A percentile compares a stretch with the other conserved stretches of the same genome.
Evolutionary conservation across 1,140 invertebrate genomes (phyloP).

Genomic region (Polyergus mexicanus): DNA sequence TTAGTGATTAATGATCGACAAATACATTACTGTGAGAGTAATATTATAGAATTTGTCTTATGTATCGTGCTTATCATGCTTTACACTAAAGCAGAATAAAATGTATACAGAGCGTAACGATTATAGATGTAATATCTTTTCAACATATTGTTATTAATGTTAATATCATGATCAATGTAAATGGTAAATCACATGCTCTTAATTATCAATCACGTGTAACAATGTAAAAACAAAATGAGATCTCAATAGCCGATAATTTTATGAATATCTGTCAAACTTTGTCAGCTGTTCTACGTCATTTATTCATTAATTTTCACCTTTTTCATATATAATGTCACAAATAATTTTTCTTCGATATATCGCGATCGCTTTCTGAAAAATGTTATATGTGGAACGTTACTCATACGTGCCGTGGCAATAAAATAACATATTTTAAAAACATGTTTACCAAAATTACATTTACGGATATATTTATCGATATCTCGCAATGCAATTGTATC

Average conservation of each 20-base stretch:
- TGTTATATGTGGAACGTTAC: not conserved
- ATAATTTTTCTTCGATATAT: not conserved
- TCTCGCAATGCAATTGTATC: conserved; percentile 12
- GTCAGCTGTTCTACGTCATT: not conserved
- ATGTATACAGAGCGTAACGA: not conserved
- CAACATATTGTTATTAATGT: not conserved
- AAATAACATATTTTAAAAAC: conserved; percentile 1
- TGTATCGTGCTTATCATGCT: not conserved
- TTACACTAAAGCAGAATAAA: not conserved
- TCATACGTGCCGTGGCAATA: not conserved
- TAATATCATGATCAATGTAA: conserved; percentile 6
- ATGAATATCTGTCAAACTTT: not conserved
- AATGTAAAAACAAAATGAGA: not conserved
- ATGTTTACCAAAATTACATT: conserved; percentile 34
- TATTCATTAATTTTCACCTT: not conserved
- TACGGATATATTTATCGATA: conserved; percentile 20
- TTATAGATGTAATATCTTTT: not conserved
- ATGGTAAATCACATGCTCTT: not conserved
- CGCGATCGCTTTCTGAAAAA: not conserved
- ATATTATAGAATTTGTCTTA: conserved; percentile 21
- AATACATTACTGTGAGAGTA: not conserved
- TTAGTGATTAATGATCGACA: conserved; percentile 24
- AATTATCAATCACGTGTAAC: not conserved
- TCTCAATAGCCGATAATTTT: not conserved
- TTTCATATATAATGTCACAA: not conserved